Base-by-base conservation (phyloP, 2,113 vertebrate species). In the Hirundichthys speculiger region DNA sequence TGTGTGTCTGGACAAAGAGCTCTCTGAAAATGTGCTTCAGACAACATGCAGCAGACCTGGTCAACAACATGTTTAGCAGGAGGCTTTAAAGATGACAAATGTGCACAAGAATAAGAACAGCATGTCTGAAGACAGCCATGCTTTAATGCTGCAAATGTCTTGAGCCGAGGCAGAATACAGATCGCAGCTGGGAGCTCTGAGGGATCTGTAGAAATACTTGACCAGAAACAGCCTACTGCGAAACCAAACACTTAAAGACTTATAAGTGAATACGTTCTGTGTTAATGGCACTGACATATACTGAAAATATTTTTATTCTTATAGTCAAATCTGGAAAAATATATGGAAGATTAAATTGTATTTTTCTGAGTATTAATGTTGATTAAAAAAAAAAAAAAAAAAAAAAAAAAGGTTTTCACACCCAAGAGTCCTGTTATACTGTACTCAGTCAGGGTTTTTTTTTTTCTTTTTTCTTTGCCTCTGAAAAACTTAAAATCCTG, bases 61-160 rank as follows among this genome's bases (percentile, higher is more conserved):
- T 78, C 72, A 3, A n/a, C 24, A 1, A 45, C 49, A 43, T 16
- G 30, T 72, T 59, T 90, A 84, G 79, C 82, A 88, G 80, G 54
- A 76, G 70, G 68, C 70, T 69, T 69, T 82, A 60, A 85, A 72
- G 83, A 88, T 83, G 83, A 85, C 77, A 81, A 85, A 89, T 64
- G 83, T 50, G 74, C 64, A 60, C 43, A 79, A 64, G 73, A 79
- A 85, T 64, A 60, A 70, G 71, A 86, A 77, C 67, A 46, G 61
- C 18, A 45, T 73, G 64, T 80, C 77, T 78, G 66, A 39, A 69
- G 72, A 77, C 64, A 53, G 74, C 42, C 43, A 18, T 45, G 63
- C 75, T 86, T 83, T 77, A 75, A 18, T 45, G 63, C 75, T 86
- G 81, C 75, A 75, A 53, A 22, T 64, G 64, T 75, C 70, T 72